A percentile compares a stretch with the other conserved stretches of the same genome.
These are phyloP conservation scores for Lethrus apterus DNA, from an alignment of 1,140 invertebrate genomes.

Conservation along the genomic window DNA sequence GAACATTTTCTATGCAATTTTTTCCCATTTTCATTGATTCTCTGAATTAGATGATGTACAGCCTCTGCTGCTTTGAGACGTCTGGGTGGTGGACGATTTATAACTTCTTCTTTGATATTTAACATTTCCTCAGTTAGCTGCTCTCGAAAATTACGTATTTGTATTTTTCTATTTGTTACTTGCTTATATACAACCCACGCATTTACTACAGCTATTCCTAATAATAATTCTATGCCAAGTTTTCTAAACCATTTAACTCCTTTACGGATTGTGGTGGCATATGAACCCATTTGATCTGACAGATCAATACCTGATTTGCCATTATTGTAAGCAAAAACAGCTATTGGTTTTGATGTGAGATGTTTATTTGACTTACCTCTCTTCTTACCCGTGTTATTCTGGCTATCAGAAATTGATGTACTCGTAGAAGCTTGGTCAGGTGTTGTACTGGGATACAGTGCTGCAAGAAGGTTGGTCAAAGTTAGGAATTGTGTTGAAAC, in stretches of 20 bases:
- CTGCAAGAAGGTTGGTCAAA: too few relatives aligned
- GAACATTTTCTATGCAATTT: slow-evolving; percentile 1
- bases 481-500: too few relatives aligned
- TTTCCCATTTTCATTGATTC: background rate
- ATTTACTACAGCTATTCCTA: slow-evolving; percentile 16
- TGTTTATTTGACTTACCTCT: too few relatives aligned
- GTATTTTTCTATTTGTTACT: background rate
- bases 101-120: background rate
- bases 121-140: background rate
- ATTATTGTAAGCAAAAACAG: slow-evolving; percentile 34
- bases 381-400: too few relatives aligned
- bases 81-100: background rate
- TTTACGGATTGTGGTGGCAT: slow-evolving; percentile 27
- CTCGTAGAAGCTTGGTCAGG: too few relatives aligned
- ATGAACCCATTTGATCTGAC: slow-evolving; percentile 26
- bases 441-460: too few relatives aligned
- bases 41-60: background rate
- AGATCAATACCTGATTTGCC: slow-evolving; percentile 37
- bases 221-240: slow-evolving; percentile 24
- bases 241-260: slow-evolving; percentile 31
- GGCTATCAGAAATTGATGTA: too few relatives aligned
- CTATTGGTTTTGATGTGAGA: slow-evolving; percentile 7
- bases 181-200: background rate
- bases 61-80: background rate
- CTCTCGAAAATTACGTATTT: background rate